These are phyloP conservation scores for Acropternis orthonyx DNA, from an alignment of 2,797 vertebrate genomes.

Conservation along the genomic window DNA sequence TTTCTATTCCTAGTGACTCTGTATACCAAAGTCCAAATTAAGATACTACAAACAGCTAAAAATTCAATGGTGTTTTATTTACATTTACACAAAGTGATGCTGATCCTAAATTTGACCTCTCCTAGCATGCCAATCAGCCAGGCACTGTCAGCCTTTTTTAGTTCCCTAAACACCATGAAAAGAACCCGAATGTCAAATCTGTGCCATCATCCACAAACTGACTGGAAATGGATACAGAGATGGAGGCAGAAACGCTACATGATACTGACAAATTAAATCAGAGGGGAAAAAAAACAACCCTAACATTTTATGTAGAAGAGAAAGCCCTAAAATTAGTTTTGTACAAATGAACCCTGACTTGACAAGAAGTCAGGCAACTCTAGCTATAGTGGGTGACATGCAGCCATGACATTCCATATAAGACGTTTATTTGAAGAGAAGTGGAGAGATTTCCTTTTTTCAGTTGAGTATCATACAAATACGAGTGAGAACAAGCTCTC, in stretches of 20 bases:
- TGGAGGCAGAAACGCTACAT: not conserved
- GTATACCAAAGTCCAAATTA: not conserved
- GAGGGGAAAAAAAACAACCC: not conserved
- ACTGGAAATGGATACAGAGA: not conserved
- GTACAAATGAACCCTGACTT: constrained; percentile 9
- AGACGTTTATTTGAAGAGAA: constrained; percentile 12
- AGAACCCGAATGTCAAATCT: not conserved
- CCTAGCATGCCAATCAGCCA: not conserved
- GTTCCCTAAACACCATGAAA: constrained; percentile 4
- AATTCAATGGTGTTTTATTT: not conserved
- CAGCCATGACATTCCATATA: not conserved
- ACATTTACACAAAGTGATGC: not conserved
- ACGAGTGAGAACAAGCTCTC: not conserved
- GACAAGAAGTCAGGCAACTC: constrained; percentile 22
- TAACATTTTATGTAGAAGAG: not conserved
- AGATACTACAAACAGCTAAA: not conserved
- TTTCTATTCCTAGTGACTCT: not conserved
- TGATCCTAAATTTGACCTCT: not conserved
- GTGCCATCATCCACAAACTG: not conserved
- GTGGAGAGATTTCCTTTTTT: not conserved
- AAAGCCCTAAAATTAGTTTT: constrained; percentile 13
- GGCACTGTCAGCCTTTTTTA: not conserved
- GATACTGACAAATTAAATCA: constrained; percentile 44
- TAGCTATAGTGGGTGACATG: not conserved
- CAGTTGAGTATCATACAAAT: not conserved